Conservation (phyloP, 2,113 vertebrate genomes). For the Trinectes maculatus region DNA sequence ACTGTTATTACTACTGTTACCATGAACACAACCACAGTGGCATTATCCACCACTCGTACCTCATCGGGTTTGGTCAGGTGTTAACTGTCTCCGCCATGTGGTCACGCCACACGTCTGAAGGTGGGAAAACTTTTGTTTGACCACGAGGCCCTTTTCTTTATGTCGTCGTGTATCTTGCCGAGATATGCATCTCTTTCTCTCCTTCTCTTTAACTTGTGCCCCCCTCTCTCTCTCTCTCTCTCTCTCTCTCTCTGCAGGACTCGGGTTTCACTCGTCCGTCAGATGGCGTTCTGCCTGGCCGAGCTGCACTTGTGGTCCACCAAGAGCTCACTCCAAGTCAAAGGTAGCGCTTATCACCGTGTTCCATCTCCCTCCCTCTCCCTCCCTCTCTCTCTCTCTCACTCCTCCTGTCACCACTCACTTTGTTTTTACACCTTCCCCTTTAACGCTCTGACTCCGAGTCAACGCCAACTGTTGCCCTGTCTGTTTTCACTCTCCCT, state of each 20-base stretch:
- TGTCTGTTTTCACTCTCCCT: slow-evolving; percentile 45
- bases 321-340: slow-evolving; percentile 88
- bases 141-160: slow-evolving; percentile 13
- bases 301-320: slow-evolving; percentile 96
- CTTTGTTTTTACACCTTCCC: slow-evolving; percentile 66
- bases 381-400: slow-evolving; percentile 24
- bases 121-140: slow-evolving; percentile 41
- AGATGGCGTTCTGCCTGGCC: slow-evolving; percentile 96
- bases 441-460: slow-evolving; percentile 41
- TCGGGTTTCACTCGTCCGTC: slow-evolving; percentile 74
- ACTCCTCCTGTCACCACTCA: slow-evolving; percentile 60
- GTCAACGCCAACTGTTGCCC: slow-evolving; percentile 30
- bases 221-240: slow-evolving; percentile 33
- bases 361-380: slow-evolving; percentile 54
- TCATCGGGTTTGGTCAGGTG: neutral
- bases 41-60: too few species aligned
- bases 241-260: slow-evolving; percentile 76
- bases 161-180: slow-evolving; percentile 51
- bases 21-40: too few species aligned
- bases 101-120: neutral
- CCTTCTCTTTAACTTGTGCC: slow-evolving; percentile 60
- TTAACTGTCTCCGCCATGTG: too few species aligned
- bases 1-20: neutral
- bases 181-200: slow-evolving; percentile 60
- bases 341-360: slow-evolving; percentile 83